Evolutionary conservation across 2,888 invertebrate genomes (phyloP), one percentile per base, ranked within the genome.

Genomic region (Lutraria lutraria): DNA sequence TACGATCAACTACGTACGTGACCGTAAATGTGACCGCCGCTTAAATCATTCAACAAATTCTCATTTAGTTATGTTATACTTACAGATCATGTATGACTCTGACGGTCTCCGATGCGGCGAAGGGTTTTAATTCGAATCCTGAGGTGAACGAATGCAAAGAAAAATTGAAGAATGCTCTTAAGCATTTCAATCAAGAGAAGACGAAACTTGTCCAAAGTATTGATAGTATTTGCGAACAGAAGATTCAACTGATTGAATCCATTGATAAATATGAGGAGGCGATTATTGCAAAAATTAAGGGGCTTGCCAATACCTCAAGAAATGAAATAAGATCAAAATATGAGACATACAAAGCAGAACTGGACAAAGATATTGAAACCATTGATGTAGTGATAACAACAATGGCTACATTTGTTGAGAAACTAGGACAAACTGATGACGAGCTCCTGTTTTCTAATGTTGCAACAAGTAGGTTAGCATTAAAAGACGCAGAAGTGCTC

Each of bases 181-280:
- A n/a, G 25, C 83, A 68, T 19, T 25, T 83, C 52, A 83, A 68
- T 25, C 52, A 63, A 68, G 83, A 68, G 21, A 83, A 68, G 68
- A 68, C 43, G 1, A 52, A 34, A 21, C 29, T 63, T 34, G 83
- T 25, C 34, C 68, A 25, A 52, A 60, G n/a, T n/a, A n/a, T n/a
- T n/a, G n/a, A n/a, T n/a, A n/a, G n/a, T n/a, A n/a, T n/a, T n/a
- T n/a, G n/a, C 25, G 25, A 83, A 25, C 83, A 83, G 68, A 83
- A 83, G 52, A 21, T 43, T 16, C 52, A 83, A n/a, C 52, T 83
- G 15, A 83, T 83, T 63, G 68, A 83, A 83, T 25, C 43, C n/a
- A 43, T 83, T 19, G 83, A 83, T 13, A 83, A 83, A n/a, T 83
- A 68, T 68, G 68, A 83, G n/a, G 83, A 83, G 43, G 60, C 34